Conservation (phyloP, 2,113 vertebrate species). For the Sylvilagus bachmani region DNA sequence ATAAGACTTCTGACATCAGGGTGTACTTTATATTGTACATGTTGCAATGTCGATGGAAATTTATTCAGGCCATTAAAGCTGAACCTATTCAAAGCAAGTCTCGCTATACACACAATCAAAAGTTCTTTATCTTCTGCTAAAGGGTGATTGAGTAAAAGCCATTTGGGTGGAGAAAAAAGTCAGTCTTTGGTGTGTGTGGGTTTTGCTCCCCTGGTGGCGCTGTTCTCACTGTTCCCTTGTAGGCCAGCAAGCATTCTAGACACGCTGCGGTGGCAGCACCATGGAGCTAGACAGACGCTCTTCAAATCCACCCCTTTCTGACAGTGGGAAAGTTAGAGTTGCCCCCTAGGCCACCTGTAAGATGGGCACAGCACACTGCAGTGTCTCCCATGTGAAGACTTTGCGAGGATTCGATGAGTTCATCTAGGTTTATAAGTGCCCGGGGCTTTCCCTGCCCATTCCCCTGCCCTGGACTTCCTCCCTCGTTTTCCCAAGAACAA, state of each 20-base stretch:
- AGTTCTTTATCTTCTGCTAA: background rate
- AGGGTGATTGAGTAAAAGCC: background rate
- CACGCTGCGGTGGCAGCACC: background rate
- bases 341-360: background rate
- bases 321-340: background rate
- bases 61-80: background rate
- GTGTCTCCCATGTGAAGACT: background rate
- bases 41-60: background rate
- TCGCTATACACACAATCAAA: background rate
- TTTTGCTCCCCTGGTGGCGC: background rate
- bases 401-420: background rate
- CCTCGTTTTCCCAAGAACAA: background rate
- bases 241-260: background rate
- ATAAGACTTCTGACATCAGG: background rate
- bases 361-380: background rate
- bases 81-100: slow-evolving; percentile 9
- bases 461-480: background rate
- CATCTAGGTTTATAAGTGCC: background rate
- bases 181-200: background rate
- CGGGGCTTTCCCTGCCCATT: background rate
- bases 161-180: background rate
- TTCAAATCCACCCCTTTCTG: background rate
- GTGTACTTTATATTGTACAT: background rate
- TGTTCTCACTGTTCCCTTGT: background rate
- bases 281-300: background rate